Percentiles rank a stretch among this genome's conserved stretches.
Evolutionary conservation across 2,113 vertebrate species (phyloP).

Genomic region (Stictonetta naevosa): DNA sequence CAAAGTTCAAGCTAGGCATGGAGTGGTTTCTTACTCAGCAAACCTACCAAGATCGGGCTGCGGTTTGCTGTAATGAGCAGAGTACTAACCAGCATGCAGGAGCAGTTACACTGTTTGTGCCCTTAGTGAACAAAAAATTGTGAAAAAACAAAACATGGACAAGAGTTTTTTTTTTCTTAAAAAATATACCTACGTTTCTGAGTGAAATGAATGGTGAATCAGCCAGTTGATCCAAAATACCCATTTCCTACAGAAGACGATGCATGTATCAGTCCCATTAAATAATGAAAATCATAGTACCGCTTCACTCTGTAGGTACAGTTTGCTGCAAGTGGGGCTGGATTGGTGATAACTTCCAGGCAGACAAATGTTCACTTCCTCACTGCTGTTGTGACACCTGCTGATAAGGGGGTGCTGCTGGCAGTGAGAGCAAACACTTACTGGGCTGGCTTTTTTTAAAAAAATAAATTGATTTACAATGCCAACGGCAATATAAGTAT

Average conservation of each 20-base stretch:
- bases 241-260: neutral
- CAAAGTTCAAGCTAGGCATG: neutral
- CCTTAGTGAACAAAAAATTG: neutral
- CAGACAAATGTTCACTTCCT: neutral
- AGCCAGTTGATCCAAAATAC: neutral
- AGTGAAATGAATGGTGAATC: neutral
- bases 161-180: neutral
- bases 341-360: neutral
- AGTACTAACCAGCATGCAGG: neutral
- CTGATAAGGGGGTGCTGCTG: neutral
- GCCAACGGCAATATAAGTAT: neutral
- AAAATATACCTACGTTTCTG: neutral
- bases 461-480: neutral
- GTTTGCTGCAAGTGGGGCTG: neutral
- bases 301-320: neutral
- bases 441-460: neutral
- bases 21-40: neutral
- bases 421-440: neutral
- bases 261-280: neutral
- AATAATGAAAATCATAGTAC: neutral
- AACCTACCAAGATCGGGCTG: neutral
- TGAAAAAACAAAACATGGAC: neutral
- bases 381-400: neutral
- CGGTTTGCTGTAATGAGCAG: neutral
- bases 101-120: neutral